Evolutionary conservation across 1,140 invertebrate species (phyloP), one percentile per base, ranked within the genome.

Genomic region (Lamellibrachia luymesi): DNA sequence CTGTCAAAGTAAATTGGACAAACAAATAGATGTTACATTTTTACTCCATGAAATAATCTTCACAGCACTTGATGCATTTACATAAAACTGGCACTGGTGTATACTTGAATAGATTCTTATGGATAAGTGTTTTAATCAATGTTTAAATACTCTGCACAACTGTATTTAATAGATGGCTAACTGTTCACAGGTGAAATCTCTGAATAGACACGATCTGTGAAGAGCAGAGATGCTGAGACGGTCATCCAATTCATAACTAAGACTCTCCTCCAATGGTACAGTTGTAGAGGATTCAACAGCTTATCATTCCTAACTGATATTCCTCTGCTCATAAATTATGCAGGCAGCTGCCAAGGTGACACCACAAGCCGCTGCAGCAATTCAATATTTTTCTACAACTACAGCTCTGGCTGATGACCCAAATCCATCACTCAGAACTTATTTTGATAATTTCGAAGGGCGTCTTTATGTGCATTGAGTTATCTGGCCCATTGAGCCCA

Each of bases 371-470:
- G 25, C 64, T 17, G 64, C 64, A 80, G 64, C 64, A 80, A 80
- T 80, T 80, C 64, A 80, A 80, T 80, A 80, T 80, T 10, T 80
- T 80, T 80, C 64, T 80, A 80, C 64, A 80, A 80, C 64, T 80
- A 80, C 64, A 22, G 64, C 64, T 22, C 13, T 80, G 64, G 64
- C 64, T 80, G 64, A 80, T 10, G 64, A 10, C 64, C 1, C 13
- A 80, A 80, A 10, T 80, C 64, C 64, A 80, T 80, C 64, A 80
- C 64, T 80, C 64, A 80, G 25, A 80, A 80, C 7, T 8, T 22
- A 80, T 10, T 80, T 80, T 80, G 13, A 80, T 80, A 10, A 80
- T 80, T 80, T 80, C 64, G 13, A 80, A 80, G 64, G 64, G 64
- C 13, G 64, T 80, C 25, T 80, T 80, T 80, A 80, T 80, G 64